Evolutionary conservation across 2,113 vertebrate species (phyloP), one percentile per base, ranked within the genome.

Genomic region (Platichthys stellatus): DNA sequence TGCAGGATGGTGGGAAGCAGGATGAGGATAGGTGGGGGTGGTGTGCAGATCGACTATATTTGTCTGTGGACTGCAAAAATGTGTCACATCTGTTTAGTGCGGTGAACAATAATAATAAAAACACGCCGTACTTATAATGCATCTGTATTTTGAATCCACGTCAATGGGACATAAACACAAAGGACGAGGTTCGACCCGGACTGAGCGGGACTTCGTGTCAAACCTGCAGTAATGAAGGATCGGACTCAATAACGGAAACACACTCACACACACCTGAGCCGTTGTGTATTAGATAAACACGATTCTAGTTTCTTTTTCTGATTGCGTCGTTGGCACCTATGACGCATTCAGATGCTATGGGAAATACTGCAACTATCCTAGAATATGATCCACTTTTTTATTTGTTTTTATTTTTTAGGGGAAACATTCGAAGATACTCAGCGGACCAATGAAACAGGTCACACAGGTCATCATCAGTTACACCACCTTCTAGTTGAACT

Each of bases 41-140:
- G 62, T 72, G 63, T 0, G 18, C 40, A 23, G 38, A 59, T 71
- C n/a, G 59, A 17, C 81, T 86, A 89, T 72, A 91, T 85, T 86
- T 92, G 89, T 71, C 71, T 62, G 3, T 12, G 24, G 24, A 12
- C 47, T 45, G 54, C n/a, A 47, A 51, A 83, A 54, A 88, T 45
- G 78, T 81, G 72, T 66, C 66, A 81, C 31, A 78, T 87, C 67
- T 80, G 54, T 18, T 17, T 59, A 18, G 18, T 63, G 17, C 0
- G 26, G 3, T 49, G 12, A 43, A 43, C 40, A 13, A 43, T 13
- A 43, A 43, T 13, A 43, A 43, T 13, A 68, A 24, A 54, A 47
- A 64, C 9, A 17, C 51, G 31, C 5, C 56, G 2, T 45, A 13
- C 26, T 58, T 10, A 35, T 59, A 28, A 28, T 35, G 15, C 63